Percentiles rank a stretch among this genome's conserved stretches.
phyloP scores from a whole-genome alignment of 2,113 vertebrate species.

The Sceloporus tristichus region DNA sequence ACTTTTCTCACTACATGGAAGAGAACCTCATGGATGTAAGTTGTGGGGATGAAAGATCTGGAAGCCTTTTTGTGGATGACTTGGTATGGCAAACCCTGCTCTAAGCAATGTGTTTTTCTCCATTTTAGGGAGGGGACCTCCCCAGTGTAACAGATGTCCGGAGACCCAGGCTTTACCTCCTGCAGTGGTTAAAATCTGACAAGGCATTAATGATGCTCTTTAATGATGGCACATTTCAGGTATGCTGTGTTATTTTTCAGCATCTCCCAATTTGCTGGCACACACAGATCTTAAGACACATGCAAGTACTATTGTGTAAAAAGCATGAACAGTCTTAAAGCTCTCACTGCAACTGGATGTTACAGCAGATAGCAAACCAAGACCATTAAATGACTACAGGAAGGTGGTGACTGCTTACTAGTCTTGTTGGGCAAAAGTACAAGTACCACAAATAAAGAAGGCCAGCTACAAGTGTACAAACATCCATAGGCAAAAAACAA shows the following conservation, averaged over 20 bases:
- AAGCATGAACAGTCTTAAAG: not conserved
- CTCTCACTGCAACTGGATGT: not conserved
- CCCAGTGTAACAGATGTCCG: constrained; percentile 86
- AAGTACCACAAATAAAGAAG: not conserved
- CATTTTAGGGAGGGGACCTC: constrained; percentile 91
- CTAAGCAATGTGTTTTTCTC: constrained; percentile 9
- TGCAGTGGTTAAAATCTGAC: constrained; percentile 98
- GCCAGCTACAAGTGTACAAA: not conserved
- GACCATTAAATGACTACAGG: not conserved
- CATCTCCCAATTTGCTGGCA: not conserved
- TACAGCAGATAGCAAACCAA: not conserved
- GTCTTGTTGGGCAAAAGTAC: not conserved
- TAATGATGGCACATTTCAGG: constrained; percentile 98
- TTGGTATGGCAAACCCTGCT: not conserved
- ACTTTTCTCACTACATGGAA: constrained; percentile 99
- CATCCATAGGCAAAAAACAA: not conserved
- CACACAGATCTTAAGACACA: not conserved
- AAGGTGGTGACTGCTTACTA: not conserved
- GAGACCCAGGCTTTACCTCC: constrained; percentile 91
- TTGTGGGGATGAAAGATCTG: constrained; percentile 27
- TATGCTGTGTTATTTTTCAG: constrained; percentile 67
- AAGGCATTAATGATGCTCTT: constrained; percentile 99
- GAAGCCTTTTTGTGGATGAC: not conserved
- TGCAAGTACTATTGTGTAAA: not conserved
- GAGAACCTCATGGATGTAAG: constrained; percentile 99